These are phyloP conservation scores for Chrysolina haemoptera DNA, from an alignment of 2,888 invertebrate species.

Conservation along the genomic window DNA sequence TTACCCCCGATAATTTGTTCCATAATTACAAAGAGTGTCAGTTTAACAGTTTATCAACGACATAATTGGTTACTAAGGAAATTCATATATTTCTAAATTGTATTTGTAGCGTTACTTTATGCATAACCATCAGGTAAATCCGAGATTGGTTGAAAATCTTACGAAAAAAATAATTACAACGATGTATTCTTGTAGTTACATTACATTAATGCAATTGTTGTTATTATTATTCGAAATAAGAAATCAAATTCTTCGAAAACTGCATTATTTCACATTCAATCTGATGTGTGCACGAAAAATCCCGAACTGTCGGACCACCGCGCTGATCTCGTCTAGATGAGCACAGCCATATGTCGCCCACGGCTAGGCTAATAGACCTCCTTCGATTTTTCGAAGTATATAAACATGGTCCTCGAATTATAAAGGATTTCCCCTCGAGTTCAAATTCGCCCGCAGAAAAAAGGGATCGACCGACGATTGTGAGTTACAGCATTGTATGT, in stretches of 20 bases:
- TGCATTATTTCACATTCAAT: not conserved
- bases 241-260: not conserved
- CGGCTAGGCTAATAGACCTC: conserved; percentile 50
- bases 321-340: conserved; percentile 36
- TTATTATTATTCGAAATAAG: not conserved
- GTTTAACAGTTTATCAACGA: too few relatives aligned
- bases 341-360: conserved; percentile 47
- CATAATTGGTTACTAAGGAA: too few relatives aligned
- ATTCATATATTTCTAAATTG: too few relatives aligned
- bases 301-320: conserved; percentile 6
- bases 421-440: conserved; percentile 40
- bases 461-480: conserved; percentile 31
- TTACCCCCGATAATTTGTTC: too few relatives aligned
- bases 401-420: conserved; percentile 41
- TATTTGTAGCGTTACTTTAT: too few relatives aligned
- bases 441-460: conserved; percentile 40
- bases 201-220: too few relatives aligned
- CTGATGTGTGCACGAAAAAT: conserved; percentile 3
- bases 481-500: conserved; percentile 31
- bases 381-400: conserved; percentile 38
- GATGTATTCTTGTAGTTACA: too few relatives aligned
- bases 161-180: too few relatives aligned
- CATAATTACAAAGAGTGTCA: too few relatives aligned
- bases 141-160: too few relatives aligned
- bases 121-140: too few relatives aligned